Evolutionary conservation across 2,113 vertebrate genomes (phyloP).

Genomic region (Pseudolaguvia tuberculata): DNA sequence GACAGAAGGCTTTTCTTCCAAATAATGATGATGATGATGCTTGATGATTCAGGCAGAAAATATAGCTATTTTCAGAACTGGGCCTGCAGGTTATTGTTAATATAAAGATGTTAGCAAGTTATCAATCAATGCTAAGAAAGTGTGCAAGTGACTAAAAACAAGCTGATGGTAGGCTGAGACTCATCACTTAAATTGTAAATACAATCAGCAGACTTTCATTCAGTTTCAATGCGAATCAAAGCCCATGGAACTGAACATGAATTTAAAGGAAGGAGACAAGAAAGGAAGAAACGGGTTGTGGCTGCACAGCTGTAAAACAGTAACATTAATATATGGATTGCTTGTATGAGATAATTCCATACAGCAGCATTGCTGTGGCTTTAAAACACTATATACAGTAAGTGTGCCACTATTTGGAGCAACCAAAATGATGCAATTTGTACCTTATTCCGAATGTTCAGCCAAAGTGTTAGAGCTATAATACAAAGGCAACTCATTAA

Average conservation of each 20-base stretch:
- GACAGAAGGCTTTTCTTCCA: constrained; percentile 29
- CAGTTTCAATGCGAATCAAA: constrained; percentile 48
- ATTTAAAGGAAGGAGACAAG: constrained; percentile 39
- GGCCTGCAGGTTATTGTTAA: constrained; percentile 41
- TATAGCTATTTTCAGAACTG: constrained; percentile 47
- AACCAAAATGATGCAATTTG: not conserved
- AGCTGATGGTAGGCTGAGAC: constrained; percentile 50
- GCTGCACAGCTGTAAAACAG: no score
- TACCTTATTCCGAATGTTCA: not conserved
- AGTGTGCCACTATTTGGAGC: not conserved
- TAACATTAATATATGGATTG: not conserved
- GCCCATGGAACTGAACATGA: constrained; percentile 45
- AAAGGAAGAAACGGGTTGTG: not conserved
- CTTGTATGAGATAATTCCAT: not conserved
- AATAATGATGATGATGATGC: constrained; percentile 33
- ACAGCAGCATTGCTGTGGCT: not conserved
- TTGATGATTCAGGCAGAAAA: constrained; percentile 43
- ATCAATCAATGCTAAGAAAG: constrained; percentile 47
- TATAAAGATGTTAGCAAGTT: constrained; percentile 47
- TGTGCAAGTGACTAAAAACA: constrained; percentile 40
- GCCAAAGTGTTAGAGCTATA: not conserved
- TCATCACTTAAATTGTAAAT: constrained; percentile 41
- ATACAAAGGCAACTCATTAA: not conserved
- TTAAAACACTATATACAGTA: not conserved
- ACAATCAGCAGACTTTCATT: constrained; percentile 34